Evolutionary conservation across 2,113 vertebrate genomes (phyloP).

Genomic region (Myanophis thanlyinensis): DNA sequence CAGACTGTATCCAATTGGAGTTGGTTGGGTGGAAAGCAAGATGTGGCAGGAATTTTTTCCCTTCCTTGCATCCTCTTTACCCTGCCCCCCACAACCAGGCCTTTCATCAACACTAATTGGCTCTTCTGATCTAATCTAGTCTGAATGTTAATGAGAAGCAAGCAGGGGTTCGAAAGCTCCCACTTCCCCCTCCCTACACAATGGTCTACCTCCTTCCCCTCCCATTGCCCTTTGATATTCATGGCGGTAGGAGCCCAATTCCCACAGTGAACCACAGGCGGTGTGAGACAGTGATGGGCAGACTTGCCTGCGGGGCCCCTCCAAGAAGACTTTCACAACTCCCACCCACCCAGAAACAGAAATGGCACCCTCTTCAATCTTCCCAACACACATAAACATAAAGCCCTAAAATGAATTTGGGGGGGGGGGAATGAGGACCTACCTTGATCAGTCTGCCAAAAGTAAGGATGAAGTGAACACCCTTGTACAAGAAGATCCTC

Average conservation of each 20-base stretch:
- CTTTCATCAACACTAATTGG: slow-evolving; percentile 30
- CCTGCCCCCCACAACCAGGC: background rate
- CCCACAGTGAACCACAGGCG: background rate
- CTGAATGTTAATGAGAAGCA: slow-evolving; percentile 29
- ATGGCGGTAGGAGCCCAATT: background rate
- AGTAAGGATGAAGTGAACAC: background rate
- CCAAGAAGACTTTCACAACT: background rate
- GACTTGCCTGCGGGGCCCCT: background rate
- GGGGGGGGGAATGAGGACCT: background rate
- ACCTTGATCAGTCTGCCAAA: background rate
- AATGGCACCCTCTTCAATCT: background rate
- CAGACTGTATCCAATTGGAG: background rate
- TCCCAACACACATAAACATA: background rate
- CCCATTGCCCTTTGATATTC: slow-evolving; percentile 26
- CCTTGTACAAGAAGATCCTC: background rate
- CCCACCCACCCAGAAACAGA: background rate
- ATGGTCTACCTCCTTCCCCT: slow-evolving; percentile 30
- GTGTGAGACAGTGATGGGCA: slow-evolving; percentile 15
- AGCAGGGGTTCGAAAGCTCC: background rate
- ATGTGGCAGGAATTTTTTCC: background rate
- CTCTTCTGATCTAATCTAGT: slow-evolving; percentile 33
- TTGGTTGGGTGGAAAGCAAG: background rate
- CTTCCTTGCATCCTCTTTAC: background rate
- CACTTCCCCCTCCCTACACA: background rate
- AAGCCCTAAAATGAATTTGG: background rate